Percentiles rank a stretch among this genome's conserved stretches.
These are phyloP conservation scores for Sebastes nivosus DNA, from an alignment of 2,797 vertebrate genomes.

Conservation along the genomic window DNA sequence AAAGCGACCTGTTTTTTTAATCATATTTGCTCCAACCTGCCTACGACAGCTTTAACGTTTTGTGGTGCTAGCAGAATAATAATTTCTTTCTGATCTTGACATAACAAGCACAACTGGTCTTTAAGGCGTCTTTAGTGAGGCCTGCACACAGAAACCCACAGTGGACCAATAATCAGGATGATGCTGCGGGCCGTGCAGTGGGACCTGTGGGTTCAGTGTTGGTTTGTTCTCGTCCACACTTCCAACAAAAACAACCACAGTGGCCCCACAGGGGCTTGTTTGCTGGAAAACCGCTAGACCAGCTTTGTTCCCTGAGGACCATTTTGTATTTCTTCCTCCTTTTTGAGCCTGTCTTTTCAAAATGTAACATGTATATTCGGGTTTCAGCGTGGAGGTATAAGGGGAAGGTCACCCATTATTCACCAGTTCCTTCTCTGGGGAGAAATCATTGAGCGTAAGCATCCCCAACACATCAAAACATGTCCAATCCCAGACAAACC, in stretches of 20 bases:
- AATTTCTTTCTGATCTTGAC: not conserved
- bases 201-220: not conserved
- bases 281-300: conserved; percentile 4
- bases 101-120: not conserved
- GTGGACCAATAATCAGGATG: conserved; percentile 7
- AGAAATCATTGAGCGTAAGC: not conserved
- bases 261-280: conserved; percentile 22
- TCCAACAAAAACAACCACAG: not conserved
- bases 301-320: not conserved
- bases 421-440: not conserved
- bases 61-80: not conserved
- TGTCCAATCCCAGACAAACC: not conserved
- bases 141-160: not conserved
- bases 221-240: not conserved
- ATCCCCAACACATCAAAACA: not conserved
- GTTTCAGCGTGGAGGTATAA: not conserved
- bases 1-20: no score
- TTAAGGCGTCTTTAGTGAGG: not conserved
- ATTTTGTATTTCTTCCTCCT: not conserved
- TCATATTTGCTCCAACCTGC: no score
- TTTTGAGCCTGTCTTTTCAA: not conserved
- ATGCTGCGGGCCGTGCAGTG: not conserved
- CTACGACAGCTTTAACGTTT: not conserved
- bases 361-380: not conserved
- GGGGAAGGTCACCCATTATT: not conserved